A percentile compares a stretch with the other conserved stretches of the same genome.
Conservation (phyloP, 2,113 vertebrate genomes). For the Bombycilla garrulus region DNA sequence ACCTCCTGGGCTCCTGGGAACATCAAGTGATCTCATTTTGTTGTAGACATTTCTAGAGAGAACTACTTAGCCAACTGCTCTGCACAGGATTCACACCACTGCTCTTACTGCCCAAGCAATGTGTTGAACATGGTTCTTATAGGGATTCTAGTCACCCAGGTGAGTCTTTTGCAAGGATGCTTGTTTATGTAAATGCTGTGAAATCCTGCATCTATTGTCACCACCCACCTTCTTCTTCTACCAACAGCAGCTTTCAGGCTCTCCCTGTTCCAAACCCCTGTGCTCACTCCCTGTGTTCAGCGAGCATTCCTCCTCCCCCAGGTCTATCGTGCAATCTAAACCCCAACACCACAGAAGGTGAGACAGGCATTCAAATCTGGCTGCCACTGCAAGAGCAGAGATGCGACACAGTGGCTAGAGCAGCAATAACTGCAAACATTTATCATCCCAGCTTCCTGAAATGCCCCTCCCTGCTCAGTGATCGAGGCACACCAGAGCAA, state of each 20-base stretch:
- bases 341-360: background rate
- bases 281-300: background rate
- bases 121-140: background rate
- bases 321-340: background rate
- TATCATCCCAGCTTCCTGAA: background rate
- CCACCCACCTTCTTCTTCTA: background rate
- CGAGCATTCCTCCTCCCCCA: background rate
- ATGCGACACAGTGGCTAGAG: background rate
- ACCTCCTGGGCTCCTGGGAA: background rate
- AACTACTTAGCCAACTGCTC: background rate
- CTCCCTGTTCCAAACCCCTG: background rate
- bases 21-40: background rate
- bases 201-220: background rate
- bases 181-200: background rate
- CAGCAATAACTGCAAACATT: conserved; percentile 1
- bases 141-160: background rate
- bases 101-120: background rate
- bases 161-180: background rate
- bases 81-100: background rate
- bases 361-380: background rate
- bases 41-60: background rate
- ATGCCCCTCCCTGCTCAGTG: background rate
- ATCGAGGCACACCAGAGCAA: background rate
- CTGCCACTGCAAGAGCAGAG: background rate
- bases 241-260: background rate